Percentiles rank a stretch among this genome's conserved stretches.
Evolutionary conservation across 2,888 invertebrate species (phyloP).

Genomic region (Diarsia brunnea): DNA sequence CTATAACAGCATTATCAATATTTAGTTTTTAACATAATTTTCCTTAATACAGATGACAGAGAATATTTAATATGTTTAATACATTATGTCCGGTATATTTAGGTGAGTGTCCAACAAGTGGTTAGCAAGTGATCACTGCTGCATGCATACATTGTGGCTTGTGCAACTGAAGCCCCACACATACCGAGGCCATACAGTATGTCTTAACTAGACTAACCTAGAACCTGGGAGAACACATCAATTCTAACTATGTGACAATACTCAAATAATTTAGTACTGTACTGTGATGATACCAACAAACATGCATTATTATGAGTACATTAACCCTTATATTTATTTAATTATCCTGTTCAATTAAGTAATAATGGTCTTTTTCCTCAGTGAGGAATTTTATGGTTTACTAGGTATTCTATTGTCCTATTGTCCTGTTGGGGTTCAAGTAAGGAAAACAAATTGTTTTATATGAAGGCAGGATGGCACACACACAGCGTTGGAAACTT

Average conservation of each 20-base stretch:
- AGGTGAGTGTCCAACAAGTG: background rate
- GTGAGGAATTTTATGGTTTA: background rate
- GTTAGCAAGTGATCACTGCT: background rate
- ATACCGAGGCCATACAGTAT: conserved; percentile 22
- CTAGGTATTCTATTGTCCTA: too few species aligned
- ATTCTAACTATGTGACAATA: background rate
- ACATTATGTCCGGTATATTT: background rate
- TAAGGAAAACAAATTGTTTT: conserved; percentile 17
- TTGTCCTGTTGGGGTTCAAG: conserved; percentile 14
- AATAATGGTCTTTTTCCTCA: conserved; percentile 1
- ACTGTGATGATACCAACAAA: conserved; percentile 2
- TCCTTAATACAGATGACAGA: background rate
- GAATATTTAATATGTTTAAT: background rate
- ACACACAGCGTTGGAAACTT: background rate
- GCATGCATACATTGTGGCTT: background rate
- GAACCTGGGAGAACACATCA: background rate
- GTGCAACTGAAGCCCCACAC: conserved; percentile 26
- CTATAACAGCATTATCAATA: background rate
- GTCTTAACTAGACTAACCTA: background rate
- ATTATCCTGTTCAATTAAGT: conserved; percentile 14
- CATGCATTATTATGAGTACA: background rate
- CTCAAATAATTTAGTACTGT: background rate
- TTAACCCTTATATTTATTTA: background rate
- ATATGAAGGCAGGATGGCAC: background rate
- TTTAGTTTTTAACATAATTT: conserved; percentile 1